Conservation (phyloP, 1,140 invertebrate genomes). For the Drosophila kanapiae region DNA sequence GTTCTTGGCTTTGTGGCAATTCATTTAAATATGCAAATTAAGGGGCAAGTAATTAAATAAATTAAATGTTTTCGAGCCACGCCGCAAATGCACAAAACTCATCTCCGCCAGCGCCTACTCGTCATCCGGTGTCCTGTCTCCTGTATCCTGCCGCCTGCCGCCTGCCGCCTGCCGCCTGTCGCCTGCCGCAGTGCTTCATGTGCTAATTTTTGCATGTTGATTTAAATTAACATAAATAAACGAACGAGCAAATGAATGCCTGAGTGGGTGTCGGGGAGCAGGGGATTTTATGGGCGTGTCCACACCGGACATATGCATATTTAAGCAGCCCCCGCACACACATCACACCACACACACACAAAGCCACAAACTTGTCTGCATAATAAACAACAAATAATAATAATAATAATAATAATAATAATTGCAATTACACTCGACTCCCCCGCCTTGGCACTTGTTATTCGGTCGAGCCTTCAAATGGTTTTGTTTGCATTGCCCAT, state of each 20-base stretch:
- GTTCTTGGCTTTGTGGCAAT: slow-evolving; percentile 53
- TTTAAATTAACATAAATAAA: slow-evolving; percentile 69
- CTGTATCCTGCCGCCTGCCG: not conserved
- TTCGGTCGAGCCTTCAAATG: slow-evolving; percentile 12
- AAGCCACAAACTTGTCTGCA: slow-evolving; percentile 29
- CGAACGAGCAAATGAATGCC: slow-evolving; percentile 53
- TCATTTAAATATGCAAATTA: slow-evolving; percentile 67
- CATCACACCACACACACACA: slow-evolving; percentile 5
- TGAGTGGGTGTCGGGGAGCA: slow-evolving; percentile 22
- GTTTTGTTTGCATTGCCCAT: slow-evolving; percentile 39
- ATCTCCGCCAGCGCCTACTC: slow-evolving; percentile 30
- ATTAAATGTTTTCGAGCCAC: slow-evolving; percentile 58
- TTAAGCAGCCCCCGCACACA: slow-evolving; percentile 19
- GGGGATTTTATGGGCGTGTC: slow-evolving; percentile 32
- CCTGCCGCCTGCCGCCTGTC: not conserved
- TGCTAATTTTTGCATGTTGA: slow-evolving; percentile 68
- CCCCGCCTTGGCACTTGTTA: slow-evolving; percentile 17
- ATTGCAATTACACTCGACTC: slow-evolving; percentile 43
- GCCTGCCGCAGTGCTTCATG: slow-evolving; percentile 39
- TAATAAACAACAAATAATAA: slow-evolving; percentile 45
- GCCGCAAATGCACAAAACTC: slow-evolving; percentile 48
- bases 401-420: slow-evolving; percentile 43
- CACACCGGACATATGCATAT: slow-evolving; percentile 57
- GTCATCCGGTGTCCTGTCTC: slow-evolving; percentile 1
- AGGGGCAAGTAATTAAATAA: slow-evolving; percentile 66